Base-by-base conservation (phyloP, 2,888 invertebrate species). In the Scaptomyza caliginosa region DNA sequence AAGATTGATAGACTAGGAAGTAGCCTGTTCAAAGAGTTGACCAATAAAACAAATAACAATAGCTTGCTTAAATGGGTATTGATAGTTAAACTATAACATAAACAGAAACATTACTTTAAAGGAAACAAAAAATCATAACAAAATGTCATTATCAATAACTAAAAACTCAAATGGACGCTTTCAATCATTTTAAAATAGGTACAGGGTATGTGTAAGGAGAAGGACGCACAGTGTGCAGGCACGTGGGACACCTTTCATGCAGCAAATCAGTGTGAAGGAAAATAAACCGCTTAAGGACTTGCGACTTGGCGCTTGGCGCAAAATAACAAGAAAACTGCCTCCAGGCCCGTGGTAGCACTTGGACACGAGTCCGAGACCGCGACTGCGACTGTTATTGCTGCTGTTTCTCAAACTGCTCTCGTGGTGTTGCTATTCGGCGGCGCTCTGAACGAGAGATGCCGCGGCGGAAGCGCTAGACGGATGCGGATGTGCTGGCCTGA, bases 241-340 rank as follows among this genome's bases (percentile, higher is more conserved):
- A 51, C 38, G 57, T 40, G 30, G 65, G 65, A 75, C 59, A 84
- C 82, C 68, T 81, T 80, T 57, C 49, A 57, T 51, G 76, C 74
- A 65, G 70, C 70, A 69, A 83, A 86, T 86, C 84, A 84, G 86
- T 83, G 84, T 74, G 76, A 86, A 74, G 68, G 26, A 84, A 78
- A 83, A 78, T 83, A 86, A 83, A 86, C 72, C 81, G 86, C 84
- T 86, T 84, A 84, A 86, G 83, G 84, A 78, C 83, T 83, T 72
- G 77, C 78, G 76, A 81, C 82, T 81, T 78, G 78, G 74, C 81
- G 84, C 81, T 72, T 74, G n/a, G n/a, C n/a, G 84, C 78, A 59
- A 82, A 82, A 77, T 74, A 85, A 85, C 77, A 85, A 79, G 85
- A 84, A 79, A 81, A 70, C 85, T 70, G 78, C 80, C 80, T 69